Conservation (phyloP, 2,888 invertebrate genomes). For the Limnephilus auricula region DNA sequence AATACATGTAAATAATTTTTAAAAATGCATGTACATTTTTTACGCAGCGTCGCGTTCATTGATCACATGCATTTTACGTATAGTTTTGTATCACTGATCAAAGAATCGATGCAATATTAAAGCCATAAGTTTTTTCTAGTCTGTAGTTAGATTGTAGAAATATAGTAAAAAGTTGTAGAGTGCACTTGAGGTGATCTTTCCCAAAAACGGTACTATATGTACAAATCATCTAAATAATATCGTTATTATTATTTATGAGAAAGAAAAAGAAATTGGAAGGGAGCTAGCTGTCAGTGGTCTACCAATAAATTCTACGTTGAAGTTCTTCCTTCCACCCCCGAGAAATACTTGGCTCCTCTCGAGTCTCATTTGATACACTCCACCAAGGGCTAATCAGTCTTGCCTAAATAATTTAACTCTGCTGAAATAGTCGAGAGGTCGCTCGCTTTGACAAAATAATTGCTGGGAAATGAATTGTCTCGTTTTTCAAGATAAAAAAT, state of each 20-base stretch:
- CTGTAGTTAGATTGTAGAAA: no score
- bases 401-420: slow-evolving; percentile 16
- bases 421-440: neutral
- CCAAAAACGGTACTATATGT: no score
- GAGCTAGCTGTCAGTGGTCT: neutral
- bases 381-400: neutral
- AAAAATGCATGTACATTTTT: no score
- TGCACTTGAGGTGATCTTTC: no score
- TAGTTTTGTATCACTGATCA: no score
- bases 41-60: no score
- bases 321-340: neutral
- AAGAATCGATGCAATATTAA: no score
- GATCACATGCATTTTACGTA: no score
- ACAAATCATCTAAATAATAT: no score
- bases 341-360: neutral
- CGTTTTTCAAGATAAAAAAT: neutral
- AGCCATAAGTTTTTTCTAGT: no score
- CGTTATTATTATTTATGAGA: neutral
- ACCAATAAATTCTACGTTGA: neutral
- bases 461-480: neutral
- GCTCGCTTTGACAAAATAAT: neutral
- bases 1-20: no score
- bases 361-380: neutral
- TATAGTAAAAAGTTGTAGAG: no score
- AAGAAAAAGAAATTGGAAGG: neutral